Evolutionary conservation across 2,797 vertebrate genomes (phyloP), one percentile per base, ranked within the genome.

Genomic region (Salmo trutta): DNA sequence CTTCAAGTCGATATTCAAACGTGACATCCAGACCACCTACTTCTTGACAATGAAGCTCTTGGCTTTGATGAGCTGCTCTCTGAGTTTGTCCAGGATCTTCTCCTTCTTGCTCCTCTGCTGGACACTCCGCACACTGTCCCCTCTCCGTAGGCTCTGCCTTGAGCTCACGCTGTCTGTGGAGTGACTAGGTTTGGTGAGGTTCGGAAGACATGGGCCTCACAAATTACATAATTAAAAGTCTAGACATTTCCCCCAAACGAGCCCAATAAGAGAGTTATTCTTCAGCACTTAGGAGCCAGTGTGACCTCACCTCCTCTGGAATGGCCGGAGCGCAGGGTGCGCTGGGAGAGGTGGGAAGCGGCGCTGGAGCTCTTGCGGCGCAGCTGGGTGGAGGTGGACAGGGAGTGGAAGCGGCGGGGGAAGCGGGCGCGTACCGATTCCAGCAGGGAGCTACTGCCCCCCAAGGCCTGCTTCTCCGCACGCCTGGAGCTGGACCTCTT

Each of bases 81-180:
- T 84, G 73, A 98, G 91, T 82, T 98, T 98, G 83, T 96, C 94
- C 92, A 96, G 77, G 52, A 98, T 86, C 3, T 97, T 92, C 31
- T 96, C 92, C 36, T 94, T 93, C 80, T 88, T 96, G 78, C 93
- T 94, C 79, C 93, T 96, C 77, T 91, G 94, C 77, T 95, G 94
- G 83, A 94, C 85, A 80, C 94, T 95, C 75, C 91, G 73, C 41
- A 93, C 88, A 14, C 95, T 95, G 86, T 94, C 92, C 66, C 92
- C 91, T 79, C 92, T 95, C 76, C 93, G 92, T 86, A 93, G 92
- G 85, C 94, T 96, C 83, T 94, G 94, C 71, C 93, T 85, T 62
- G 96, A 96, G 86, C 95, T 95, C 33, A 93, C 91, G 75, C 97
- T 97, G 59, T 94, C 97, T 98, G 85, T 53, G 76, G 36, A 82